Percentiles rank a stretch among this genome's conserved stretches.
These are phyloP conservation scores for Parazoanthus atlanticus DNA, from an alignment of 92 coral and sea anemone species.

Conservation along the genomic window DNA sequence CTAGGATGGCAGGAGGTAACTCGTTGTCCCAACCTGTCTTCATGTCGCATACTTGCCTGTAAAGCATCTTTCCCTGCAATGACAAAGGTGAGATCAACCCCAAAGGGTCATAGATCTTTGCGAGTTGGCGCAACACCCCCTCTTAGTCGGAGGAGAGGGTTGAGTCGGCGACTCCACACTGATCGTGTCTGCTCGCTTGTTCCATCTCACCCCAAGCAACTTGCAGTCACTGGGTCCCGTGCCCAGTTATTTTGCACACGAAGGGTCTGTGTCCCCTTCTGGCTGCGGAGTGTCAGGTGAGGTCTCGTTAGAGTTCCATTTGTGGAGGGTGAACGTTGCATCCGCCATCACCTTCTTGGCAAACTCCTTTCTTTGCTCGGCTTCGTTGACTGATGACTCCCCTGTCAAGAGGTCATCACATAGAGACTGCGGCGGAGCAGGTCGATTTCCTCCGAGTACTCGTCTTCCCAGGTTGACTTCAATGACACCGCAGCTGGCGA, in stretches of 20 bases:
- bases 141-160: conserved; percentile 26
- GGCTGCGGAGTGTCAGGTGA: conserved; percentile 12
- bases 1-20: background rate
- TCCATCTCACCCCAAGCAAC: background rate
- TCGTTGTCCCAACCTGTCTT: conserved; percentile 35
- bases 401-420: too few relatives aligned
- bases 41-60: conserved; percentile 4
- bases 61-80: conserved; percentile 33
- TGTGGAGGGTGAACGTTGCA: background rate
- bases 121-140: conserved; percentile 36
- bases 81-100: conserved; percentile 39
- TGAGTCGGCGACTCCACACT: conserved; percentile 13
- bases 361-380: too few relatives aligned
- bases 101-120: conserved; percentile 38
- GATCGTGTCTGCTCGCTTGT: background rate
- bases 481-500: background rate
- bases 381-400: too few relatives aligned
- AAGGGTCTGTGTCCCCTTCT: conserved; percentile 10
- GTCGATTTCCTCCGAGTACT: too few relatives aligned
- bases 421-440: too few relatives aligned
- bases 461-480: too few relatives aligned
- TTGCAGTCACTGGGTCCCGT: background rate
- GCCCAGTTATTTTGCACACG: conserved; percentile 1
- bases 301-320: conserved; percentile 50
- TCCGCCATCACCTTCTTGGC: too few relatives aligned